Conservation (phyloP, 2,888 invertebrate species). For the Hirtodrosophila confusa region DNA sequence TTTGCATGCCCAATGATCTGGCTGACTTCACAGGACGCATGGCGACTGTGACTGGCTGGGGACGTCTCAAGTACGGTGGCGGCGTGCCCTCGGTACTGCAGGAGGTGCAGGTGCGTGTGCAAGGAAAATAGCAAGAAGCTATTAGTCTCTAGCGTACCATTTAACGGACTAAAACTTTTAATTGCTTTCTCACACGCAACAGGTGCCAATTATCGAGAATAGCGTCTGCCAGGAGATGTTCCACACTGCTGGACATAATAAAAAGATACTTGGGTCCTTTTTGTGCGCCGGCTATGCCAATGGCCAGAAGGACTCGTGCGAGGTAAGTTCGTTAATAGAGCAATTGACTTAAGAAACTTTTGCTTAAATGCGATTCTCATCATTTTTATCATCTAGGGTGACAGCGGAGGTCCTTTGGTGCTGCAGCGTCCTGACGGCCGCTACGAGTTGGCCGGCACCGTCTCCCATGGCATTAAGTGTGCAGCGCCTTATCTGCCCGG, state of each 20-base stretch:
- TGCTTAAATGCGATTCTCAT: neutral
- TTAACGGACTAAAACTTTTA: constrained; percentile 26
- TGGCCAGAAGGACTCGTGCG: constrained; percentile 96
- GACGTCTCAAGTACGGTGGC: constrained; percentile 94
- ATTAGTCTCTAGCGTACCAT: constrained; percentile 16
- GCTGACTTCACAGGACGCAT: constrained; percentile 93
- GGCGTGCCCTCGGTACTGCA: constrained; percentile 95
- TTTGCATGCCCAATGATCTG: constrained; percentile 93
- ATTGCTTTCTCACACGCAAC: constrained; percentile 27
- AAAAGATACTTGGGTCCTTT: constrained; percentile 93
- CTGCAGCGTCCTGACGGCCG: constrained; percentile 92
- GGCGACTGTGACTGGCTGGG: constrained; percentile 97
- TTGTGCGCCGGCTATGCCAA: constrained; percentile 96
- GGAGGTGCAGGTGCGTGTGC: constrained; percentile 89
- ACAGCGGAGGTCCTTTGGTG: constrained; percentile 95
- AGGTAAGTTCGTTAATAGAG: constrained; percentile 85
- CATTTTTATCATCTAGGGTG: constrained; percentile 87
- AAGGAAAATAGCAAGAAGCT: constrained; percentile 4
- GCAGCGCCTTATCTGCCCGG: constrained; percentile 96
- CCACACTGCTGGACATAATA: constrained; percentile 94
- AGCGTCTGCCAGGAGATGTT: constrained; percentile 97
- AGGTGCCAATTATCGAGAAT: constrained; percentile 96
- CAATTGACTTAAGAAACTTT: constrained; percentile 1
- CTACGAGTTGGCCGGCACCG: constrained; percentile 95
- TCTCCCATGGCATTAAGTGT: constrained; percentile 97